phyloP scores from a whole-genome alignment of 2,113 vertebrate species.

The Ameiurus melas region DNA sequence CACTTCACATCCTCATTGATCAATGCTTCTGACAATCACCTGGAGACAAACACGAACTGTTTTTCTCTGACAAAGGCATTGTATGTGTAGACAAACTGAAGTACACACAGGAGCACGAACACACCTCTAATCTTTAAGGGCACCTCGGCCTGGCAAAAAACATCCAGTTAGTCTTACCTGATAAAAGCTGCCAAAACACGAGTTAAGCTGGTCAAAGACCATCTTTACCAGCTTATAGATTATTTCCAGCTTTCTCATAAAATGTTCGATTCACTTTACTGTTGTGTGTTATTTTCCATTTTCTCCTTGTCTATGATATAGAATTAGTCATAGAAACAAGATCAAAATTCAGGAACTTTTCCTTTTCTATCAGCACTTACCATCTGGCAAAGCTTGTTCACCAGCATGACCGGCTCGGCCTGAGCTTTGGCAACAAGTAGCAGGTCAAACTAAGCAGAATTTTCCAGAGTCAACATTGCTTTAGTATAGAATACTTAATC shows the following conservation, averaged over 20 bases:
- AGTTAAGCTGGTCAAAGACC: not conserved
- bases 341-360: not conserved
- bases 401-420: not conserved
- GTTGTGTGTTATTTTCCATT: not conserved
- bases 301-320: not conserved
- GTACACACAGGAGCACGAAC: not conserved
- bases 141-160: not conserved
- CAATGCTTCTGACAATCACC: slow-evolving; percentile 48
- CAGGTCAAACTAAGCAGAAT: not conserved
- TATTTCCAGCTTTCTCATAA: not conserved
- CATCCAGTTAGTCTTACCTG: not conserved
- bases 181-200: not conserved
- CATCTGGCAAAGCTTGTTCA: not conserved
- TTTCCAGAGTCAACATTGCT: not conserved
- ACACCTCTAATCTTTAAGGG: slow-evolving; percentile 13
- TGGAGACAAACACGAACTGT: slow-evolving; percentile 41
- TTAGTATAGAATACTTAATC: not conserved
- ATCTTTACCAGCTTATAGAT: not conserved
- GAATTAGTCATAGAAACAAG: not conserved
- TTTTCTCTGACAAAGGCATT: slow-evolving; percentile 33
- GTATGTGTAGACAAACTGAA: slow-evolving; percentile 17
- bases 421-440: not conserved
- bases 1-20: slow-evolving; percentile 61
- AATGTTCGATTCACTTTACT: not conserved
- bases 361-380: not conserved